Base-by-base conservation (phyloP, 2,888 invertebrate species). In the Eucera pruinosa region DNA sequence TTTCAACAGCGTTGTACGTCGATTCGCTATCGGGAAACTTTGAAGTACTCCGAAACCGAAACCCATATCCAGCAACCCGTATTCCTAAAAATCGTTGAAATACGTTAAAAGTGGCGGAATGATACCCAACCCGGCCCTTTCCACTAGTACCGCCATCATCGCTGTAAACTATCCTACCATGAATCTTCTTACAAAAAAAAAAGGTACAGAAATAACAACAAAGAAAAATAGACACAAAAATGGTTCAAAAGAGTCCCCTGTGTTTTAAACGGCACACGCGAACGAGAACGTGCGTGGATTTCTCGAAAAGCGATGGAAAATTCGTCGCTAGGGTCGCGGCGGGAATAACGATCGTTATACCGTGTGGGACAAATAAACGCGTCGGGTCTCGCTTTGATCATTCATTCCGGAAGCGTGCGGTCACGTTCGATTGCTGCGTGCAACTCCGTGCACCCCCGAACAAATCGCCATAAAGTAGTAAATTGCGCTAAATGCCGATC, bases 401-500 rank as follows among this genome's bases (percentile, higher is more conserved):
- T 72, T 82, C 82, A 74, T 71, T 77, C 73, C 82, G 55, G 68
- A 64, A 67, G n/a, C 54, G 65, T 67, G 77, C 47, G 64, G 73
- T 66, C 72, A 58, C 54, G 71, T 79, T 75, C 80, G 80, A 75
- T 80, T 65, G 79, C 74, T 54, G 47, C 57, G 48, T 23, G 54
- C 52, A 64, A 20, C 45, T 20, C 25, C 57, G 45, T 50, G 48
- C n/a, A 65, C 15, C 62, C 7, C 58, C 41, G 62, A 73, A 81
- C 71, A 50, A 84, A 71, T 81, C 73, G 65, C 78, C 73, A 47
- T 80, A 68, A 82, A 83, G 72, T 80, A 80, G 74, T 86, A 87
- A 88, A 88, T 88, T 87, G 82, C 82, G 75, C 83, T 87, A 87
- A 88, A 88, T 82, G 86, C 78, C 78, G 78, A 82, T 80, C 39